phyloP scores from a whole-genome alignment of 1,140 invertebrate species.

The Apolygus lucorum region DNA sequence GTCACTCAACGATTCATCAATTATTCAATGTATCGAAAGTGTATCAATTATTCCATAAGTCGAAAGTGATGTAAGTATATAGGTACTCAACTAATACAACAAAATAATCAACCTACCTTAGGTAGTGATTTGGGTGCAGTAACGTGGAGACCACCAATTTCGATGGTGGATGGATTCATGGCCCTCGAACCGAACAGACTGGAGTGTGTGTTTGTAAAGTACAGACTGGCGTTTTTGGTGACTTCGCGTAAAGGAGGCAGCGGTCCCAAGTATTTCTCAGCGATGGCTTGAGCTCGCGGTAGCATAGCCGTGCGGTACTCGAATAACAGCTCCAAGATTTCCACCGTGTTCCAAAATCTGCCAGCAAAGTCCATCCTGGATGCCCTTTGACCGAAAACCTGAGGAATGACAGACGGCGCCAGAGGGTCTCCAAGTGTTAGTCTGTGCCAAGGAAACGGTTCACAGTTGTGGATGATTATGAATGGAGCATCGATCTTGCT shows the following conservation, averaged over 20 bases:
- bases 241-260: conserved; percentile 44
- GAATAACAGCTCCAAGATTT: not conserved
- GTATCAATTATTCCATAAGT: too few relatives aligned
- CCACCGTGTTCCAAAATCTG: not conserved
- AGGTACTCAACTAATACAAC: too few relatives aligned
- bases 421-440: not conserved
- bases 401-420: not conserved
- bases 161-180: conserved; percentile 51
- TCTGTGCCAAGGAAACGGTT: conserved; percentile 2
- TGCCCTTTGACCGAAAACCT: not conserved
- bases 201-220: conserved; percentile 57
- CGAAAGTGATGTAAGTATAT: too few relatives aligned
- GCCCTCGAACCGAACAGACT: conserved; percentile 48
- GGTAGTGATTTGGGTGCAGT: conserved; percentile 46
- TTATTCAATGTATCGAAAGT: too few relatives aligned
- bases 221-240: conserved; percentile 48
- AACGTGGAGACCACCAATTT: conserved; percentile 58
- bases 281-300: conserved; percentile 22
- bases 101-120: conserved; percentile 42
- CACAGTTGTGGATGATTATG: not conserved
- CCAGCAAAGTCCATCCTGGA: not conserved
- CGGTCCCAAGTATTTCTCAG: conserved; percentile 30
- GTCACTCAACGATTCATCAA: too few relatives aligned
- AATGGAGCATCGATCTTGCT: not conserved
- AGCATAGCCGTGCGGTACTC: conserved; percentile 15